phyloP scores from a whole-genome alignment of 2,888 invertebrate species.

The Diplazon laetatorius region DNA sequence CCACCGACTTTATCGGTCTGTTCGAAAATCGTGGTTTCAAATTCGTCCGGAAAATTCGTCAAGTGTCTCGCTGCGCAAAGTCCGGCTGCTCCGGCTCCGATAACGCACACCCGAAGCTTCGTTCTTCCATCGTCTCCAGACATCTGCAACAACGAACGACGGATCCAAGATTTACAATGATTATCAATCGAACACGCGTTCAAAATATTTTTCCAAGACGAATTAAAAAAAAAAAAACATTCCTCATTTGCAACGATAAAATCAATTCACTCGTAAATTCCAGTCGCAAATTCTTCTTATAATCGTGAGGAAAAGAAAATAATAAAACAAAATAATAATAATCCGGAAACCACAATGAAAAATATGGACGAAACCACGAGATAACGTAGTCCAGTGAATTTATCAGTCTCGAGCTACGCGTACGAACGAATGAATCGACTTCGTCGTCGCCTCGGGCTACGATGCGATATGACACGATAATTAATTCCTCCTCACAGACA shows the following conservation, averaged over 20 bases:
- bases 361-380: slow-evolving; percentile 49
- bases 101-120: slow-evolving; percentile 84
- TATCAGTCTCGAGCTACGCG: background rate
- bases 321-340: no score
- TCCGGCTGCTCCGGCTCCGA: slow-evolving; percentile 91
- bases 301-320: background rate
- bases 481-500: background rate
- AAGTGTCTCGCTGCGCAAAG: slow-evolving; percentile 87
- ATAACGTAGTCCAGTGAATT: slow-evolving; percentile 39
- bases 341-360: slow-evolving; percentile 57
- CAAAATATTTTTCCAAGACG: no score
- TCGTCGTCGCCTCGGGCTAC: background rate
- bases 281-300: slow-evolving; percentile 9
- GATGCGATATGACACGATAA: background rate
- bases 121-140: slow-evolving; percentile 1
- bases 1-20: slow-evolving; percentile 88
- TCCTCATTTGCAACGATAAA: no score
- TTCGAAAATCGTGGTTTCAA: slow-evolving; percentile 87
- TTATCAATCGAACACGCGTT: background rate
- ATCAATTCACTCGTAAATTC: background rate
- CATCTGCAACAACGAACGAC: slow-evolving; percentile 40
- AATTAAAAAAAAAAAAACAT: no score
- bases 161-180: slow-evolving; percentile 24
- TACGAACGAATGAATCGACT: background rate
- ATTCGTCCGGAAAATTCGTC: slow-evolving; percentile 82